Percentiles rank a stretch among this genome's conserved stretches.
Conservation (phyloP, 2,888 invertebrate species). For the Andrena fulva region DNA sequence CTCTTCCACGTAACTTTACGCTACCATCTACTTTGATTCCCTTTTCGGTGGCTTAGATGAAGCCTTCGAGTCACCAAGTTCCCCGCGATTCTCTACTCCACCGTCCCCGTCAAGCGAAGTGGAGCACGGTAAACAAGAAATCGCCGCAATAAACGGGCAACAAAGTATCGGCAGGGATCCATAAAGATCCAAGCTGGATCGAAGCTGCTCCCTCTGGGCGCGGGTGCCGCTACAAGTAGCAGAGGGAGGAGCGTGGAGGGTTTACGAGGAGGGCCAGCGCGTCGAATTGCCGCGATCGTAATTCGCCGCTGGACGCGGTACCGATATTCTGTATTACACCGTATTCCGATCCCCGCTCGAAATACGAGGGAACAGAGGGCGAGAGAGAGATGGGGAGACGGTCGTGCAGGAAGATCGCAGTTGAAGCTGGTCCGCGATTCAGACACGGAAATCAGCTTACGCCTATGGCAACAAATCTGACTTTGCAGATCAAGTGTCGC, state of each 20-base stretch:
- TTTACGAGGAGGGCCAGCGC: slow-evolving; percentile 54
- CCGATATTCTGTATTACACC: slow-evolving; percentile 30
- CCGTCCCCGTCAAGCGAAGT: not conserved
- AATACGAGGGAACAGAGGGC: slow-evolving; percentile 44
- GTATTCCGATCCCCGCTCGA: slow-evolving; percentile 59
- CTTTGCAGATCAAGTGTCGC: slow-evolving; percentile 52
- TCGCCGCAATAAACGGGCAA: slow-evolving; percentile 32
- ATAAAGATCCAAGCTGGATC: slow-evolving; percentile 34
- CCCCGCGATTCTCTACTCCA: not conserved
- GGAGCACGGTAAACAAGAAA: slow-evolving; percentile 21
- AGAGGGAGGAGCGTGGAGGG: slow-evolving; percentile 10
- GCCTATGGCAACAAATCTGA: slow-evolving; percentile 68
- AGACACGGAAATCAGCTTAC: slow-evolving; percentile 69
- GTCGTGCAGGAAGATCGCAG: not conserved
- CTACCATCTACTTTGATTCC: too few relatives aligned
- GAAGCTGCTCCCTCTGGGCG: slow-evolving; percentile 20
- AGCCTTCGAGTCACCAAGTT: not conserved
- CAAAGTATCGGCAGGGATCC: slow-evolving; percentile 29
- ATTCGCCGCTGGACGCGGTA: slow-evolving; percentile 56
- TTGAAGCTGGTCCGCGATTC: slow-evolving; percentile 16
- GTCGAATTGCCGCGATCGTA: slow-evolving; percentile 58
- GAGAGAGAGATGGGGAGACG: not conserved
- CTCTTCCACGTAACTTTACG: not conserved
- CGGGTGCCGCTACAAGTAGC: slow-evolving; percentile 10
- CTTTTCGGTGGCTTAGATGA: not conserved